Conservation (phyloP, 2,797 vertebrate genomes). For the Cottoperca gobio region DNA sequence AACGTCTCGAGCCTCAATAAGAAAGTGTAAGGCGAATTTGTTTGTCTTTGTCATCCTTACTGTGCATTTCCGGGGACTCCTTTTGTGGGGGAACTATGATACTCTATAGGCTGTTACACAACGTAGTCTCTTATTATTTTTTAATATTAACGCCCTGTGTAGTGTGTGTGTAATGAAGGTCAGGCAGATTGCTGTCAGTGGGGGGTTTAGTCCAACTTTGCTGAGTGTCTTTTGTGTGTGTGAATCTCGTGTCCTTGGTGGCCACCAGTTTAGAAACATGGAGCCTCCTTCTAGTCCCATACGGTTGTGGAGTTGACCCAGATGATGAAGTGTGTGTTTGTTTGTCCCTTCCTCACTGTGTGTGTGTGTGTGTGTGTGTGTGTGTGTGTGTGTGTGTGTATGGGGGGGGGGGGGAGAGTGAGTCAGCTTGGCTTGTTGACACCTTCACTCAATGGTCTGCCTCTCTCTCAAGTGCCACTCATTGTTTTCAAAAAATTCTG, state of each 20-base stretch:
- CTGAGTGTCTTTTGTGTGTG: slow-evolving; percentile 57
- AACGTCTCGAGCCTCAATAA: neutral
- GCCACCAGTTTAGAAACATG: slow-evolving; percentile 45
- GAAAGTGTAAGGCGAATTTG: slow-evolving; percentile 33
- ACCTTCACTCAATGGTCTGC: slow-evolving; percentile 62
- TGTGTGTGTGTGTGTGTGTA: too few species aligned
- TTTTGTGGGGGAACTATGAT: slow-evolving; percentile 6
- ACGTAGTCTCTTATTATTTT: neutral
- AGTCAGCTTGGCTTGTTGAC: slow-evolving; percentile 73
- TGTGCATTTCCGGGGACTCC: slow-evolving; percentile 54
- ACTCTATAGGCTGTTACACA: neutral
- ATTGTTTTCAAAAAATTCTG: slow-evolving; percentile 24
- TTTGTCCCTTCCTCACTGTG: slow-evolving; percentile 50
- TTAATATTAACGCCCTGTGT: slow-evolving; percentile 3
- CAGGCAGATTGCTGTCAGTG: slow-evolving; percentile 30
- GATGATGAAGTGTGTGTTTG: slow-evolving; percentile 69
- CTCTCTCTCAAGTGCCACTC: slow-evolving; percentile 62
- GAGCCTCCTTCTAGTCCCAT: slow-evolving; percentile 43
- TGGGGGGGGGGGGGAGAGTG: slow-evolving; percentile 20
- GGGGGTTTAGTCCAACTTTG: slow-evolving; percentile 68
- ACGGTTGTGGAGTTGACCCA: slow-evolving; percentile 70
- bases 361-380: too few species aligned
- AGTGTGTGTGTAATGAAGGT: slow-evolving; percentile 35
- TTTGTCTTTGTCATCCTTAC: slow-evolving; percentile 44
- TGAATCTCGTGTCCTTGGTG: slow-evolving; percentile 62